Conservation (phyloP, 2,797 vertebrate genomes). For the Aphelocoma californica region DNA sequence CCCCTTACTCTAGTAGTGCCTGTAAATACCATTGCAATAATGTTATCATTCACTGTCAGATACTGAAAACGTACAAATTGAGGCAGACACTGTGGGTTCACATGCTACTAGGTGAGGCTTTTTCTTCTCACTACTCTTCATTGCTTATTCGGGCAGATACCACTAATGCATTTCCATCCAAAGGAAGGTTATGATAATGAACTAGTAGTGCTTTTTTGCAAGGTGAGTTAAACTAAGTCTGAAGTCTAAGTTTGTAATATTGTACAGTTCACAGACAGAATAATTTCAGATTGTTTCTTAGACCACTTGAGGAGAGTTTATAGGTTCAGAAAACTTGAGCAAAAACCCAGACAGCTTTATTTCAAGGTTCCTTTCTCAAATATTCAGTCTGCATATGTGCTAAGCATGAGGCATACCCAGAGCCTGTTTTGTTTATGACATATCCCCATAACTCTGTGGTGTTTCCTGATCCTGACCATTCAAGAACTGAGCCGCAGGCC, state of each 20-base stretch:
- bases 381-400: background rate
- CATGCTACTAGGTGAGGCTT: background rate
- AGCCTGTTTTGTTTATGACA: background rate
- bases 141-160: background rate
- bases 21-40: conserved; percentile 58
- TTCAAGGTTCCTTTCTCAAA: background rate
- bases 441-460: background rate
- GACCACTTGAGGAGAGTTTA: background rate
- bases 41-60: conserved; percentile 63
- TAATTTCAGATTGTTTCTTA: background rate
- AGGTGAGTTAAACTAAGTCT: conserved; percentile 17
- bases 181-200: background rate
- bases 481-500: background rate
- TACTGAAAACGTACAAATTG: conserved; percentile 53
- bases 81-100: conserved; percentile 33
- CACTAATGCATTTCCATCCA: conserved; percentile 25
- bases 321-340: background rate
- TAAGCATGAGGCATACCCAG: background rate
- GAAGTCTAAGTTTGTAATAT: background rate
- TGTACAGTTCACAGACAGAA: background rate
- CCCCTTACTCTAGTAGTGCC: conserved; percentile 30
- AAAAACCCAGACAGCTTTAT: background rate
- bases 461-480: background rate
- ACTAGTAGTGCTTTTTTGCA: background rate
- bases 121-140: background rate